A percentile compares a stretch with the other conserved stretches of the same genome.
Conservation (phyloP, 1,140 invertebrate genomes). For the Steinernema feltiae region DNA sequence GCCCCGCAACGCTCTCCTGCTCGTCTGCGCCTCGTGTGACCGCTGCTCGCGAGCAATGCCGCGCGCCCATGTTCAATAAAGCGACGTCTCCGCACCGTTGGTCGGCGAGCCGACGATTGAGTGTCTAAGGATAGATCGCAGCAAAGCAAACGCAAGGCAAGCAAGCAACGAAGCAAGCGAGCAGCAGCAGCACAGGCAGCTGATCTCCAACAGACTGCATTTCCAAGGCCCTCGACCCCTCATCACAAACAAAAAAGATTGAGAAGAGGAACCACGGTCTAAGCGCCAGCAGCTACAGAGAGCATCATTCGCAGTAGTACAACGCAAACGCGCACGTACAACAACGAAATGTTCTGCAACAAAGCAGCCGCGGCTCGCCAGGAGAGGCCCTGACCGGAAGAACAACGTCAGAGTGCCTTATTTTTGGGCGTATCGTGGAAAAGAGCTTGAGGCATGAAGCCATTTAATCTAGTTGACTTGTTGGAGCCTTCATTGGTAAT, state of each 20-base stretch:
- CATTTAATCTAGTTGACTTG: too few relatives aligned
- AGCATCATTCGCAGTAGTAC: neutral
- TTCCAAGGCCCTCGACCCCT: constrained; percentile 9
- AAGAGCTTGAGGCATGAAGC: too few relatives aligned
- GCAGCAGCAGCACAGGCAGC: neutral
- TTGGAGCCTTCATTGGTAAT: too few relatives aligned
- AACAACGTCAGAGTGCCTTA: constrained; percentile 4
- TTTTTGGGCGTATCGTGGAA: too few relatives aligned
- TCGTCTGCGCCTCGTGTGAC: too few relatives aligned
- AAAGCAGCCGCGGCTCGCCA: neutral
- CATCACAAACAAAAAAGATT: neutral
- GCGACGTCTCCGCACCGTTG: neutral
- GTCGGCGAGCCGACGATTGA: constrained; percentile 6
- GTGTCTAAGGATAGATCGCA: constrained; percentile 12
- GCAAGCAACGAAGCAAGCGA: neutral
- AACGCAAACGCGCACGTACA: neutral
- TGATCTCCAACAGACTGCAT: neutral
- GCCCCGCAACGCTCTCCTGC: too few relatives aligned
- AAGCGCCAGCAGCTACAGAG: neutral
- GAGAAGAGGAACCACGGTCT: neutral
- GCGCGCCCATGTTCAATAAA: too few relatives aligned
- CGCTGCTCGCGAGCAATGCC: too few relatives aligned
- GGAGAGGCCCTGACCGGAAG: constrained; percentile 6
- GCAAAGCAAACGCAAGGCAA: too few relatives aligned
- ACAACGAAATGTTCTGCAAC: neutral